Evolutionary conservation across 2,113 vertebrate species (phyloP).

Genomic region (Amphilophus citrinellus): DNA sequence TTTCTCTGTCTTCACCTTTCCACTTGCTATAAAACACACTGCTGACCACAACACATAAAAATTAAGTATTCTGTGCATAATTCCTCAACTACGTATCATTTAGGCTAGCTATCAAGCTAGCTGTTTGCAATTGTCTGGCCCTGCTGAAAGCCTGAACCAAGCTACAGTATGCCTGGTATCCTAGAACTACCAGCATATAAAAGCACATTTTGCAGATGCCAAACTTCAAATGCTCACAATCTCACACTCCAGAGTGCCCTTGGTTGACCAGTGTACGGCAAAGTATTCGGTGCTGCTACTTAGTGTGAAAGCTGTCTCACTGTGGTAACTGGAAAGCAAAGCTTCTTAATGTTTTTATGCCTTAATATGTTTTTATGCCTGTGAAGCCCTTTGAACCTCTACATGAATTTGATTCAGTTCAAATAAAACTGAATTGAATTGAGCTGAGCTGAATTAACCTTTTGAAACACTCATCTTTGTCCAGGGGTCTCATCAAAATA

Average conservation of each 20-base stretch:
- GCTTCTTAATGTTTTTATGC: conserved; percentile 41
- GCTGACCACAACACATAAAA: not conserved
- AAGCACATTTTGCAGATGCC: not conserved
- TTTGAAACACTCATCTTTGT: conserved; percentile 49
- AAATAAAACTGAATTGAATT: not conserved
- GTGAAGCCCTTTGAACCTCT: conserved; percentile 8
- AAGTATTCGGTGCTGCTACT: conserved; percentile 17
- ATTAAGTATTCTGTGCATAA: not conserved
- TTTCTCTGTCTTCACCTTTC: not conserved
- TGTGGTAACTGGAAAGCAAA: conserved; percentile 36
- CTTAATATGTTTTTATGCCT: conserved; percentile 5
- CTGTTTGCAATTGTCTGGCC: too few species aligned
- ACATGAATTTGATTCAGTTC: not conserved
- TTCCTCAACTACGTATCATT: not conserved
- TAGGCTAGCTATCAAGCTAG: not conserved
- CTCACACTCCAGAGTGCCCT: not conserved
- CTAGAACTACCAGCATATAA: not conserved
- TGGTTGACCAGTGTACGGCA: not conserved
- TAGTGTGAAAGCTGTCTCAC: not conserved
- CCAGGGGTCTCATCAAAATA: conserved; percentile 48
- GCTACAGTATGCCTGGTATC: not conserved
- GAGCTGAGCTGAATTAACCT: conserved; percentile 17
- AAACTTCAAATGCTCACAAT: not conserved
- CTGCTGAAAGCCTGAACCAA: not conserved
- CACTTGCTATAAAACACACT: not conserved